Base-by-base conservation (phyloP, 1,140 invertebrate species). In the Galleria mellonella region DNA sequence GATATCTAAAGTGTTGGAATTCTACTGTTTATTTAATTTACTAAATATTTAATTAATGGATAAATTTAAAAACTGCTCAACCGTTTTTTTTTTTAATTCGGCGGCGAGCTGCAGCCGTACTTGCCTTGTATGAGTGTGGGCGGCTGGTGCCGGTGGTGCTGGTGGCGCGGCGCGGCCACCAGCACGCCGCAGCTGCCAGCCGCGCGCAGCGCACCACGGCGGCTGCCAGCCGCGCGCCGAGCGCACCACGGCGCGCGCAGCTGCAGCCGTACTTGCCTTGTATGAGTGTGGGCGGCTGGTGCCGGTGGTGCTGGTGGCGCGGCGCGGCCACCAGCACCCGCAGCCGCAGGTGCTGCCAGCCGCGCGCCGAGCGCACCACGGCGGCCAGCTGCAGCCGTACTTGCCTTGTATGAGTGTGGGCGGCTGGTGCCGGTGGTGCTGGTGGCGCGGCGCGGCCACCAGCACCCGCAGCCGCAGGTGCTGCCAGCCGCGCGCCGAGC, bases 361-460 rank as follows among this genome's bases (percentile, higher is more conserved):
- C 88, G 9, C 91, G 88, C 46, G 96, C 92, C 93, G 99, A 99
- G 62, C 97, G 95, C 10, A 99, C 91, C 45, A 99, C 98, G 62
- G 97, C 98, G 1, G 97, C 97, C 36, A 99, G 78, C 83, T 99
- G 98, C 64, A 99, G 91, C n/a, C n/a, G n/a, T n/a, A n/a, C n/a
- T n/a, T n/a, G n/a, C 6, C 6, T 6, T 23, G 6, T 23, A 23
- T 23, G 2, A 3, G 2, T 23, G 6, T 2, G 2, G 17, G 17
- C 6, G 17, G 17, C n/a, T 23, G 17, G 17, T 23, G 17, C 2
- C 6, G 17, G 17, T 31, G 30, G 30, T 31, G 30, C 2, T 9
- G 9, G 30, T n/a, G 30, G 30, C 30, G 9, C 3, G 30, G 30
- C 30, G 30, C 17, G 17, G 17, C 17, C 17, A 23, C 17, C 17